A percentile compares a stretch with the other conserved stretches of the same genome.
phyloP scores from a whole-genome alignment of 2,888 invertebrate genomes.

The Drosophila antonietae region DNA sequence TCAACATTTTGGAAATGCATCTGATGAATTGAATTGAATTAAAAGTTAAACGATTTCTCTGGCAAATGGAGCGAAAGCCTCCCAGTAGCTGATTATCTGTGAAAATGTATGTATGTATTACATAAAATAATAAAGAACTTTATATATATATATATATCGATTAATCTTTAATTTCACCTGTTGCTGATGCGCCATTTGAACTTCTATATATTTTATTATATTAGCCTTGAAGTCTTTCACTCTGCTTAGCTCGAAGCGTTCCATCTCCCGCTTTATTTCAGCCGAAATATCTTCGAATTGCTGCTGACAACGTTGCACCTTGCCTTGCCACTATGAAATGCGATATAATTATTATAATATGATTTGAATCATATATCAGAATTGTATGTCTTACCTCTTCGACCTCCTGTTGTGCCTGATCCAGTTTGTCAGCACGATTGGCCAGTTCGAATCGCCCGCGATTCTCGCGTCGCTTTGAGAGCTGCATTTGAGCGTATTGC shows the following conservation, averaged over 20 bases:
- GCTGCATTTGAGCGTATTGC: constrained; percentile 97
- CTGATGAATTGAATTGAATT: constrained; percentile 32
- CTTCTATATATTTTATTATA: constrained; percentile 95
- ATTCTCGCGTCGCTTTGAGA: constrained; percentile 96
- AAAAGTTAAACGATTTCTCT: constrained; percentile 92
- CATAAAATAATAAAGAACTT: background rate
- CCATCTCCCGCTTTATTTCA: constrained; percentile 97
- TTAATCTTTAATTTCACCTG: constrained; percentile 87
- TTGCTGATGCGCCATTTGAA: constrained; percentile 97
- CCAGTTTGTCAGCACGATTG: constrained; percentile 94
- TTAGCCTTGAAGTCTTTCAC: constrained; percentile 95
- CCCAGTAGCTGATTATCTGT: constrained; percentile 87
- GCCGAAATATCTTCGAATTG: constrained; percentile 98
- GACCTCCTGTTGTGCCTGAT: constrained; percentile 95
- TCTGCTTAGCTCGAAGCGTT: constrained; percentile 94
- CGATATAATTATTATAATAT: background rate
- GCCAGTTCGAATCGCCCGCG: constrained; percentile 96
- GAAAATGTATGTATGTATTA: background rate
- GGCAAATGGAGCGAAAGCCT: constrained; percentile 97
- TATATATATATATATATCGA: background rate
- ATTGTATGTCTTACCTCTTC: constrained; percentile 89
- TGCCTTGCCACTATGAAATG: constrained; percentile 92
- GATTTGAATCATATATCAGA: background rate
- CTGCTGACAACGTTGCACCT: constrained; percentile 98
- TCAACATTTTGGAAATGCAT: constrained; percentile 58